Evolutionary conservation across 2,113 vertebrate genomes (phyloP), one percentile per base, ranked within the genome.

Genomic region (Notechis scutatus): DNA sequence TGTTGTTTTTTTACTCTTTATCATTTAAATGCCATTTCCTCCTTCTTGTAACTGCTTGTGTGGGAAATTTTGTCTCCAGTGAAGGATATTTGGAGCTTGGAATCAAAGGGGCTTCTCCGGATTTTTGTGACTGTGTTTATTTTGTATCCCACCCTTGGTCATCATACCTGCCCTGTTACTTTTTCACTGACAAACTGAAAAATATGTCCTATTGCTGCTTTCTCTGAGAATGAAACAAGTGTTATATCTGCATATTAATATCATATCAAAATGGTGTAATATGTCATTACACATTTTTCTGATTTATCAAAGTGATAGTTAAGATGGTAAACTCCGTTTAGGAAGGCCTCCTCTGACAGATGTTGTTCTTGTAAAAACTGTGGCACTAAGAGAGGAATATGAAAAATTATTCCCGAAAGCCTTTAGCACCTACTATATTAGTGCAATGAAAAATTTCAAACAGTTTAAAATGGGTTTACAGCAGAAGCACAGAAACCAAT

Each of bases 161-260:
- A 50, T 50, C 47, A 50, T 7, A 50, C 8, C 57, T 74, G 52
- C 45, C 56, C 34, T 29, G 52, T 85, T 69, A 24, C 23, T 23
- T 88, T 20, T 23, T 85, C 12, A 1, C 21, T 50, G n/a, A 23
- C 34, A 52, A 0, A 90, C 34, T 91, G 8, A 29, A 69, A 92
- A 85, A 55, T 29, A 93, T 93, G 55, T 3, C 74, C 93, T 69
- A 42, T 29, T 94, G 29, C 50, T 89, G 39, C 92, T 95, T 93
- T 45, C 3, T 5, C 92, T 91, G 91, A 87, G 42, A 85, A 23
- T 92, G 93, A 89, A 89, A 95, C 64, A 61, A 3, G 11, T 34
- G 21, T 95, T 95, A 85, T 10, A 56, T 94, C 85, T 95, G 24
- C 26, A 2, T 50, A 50, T 89, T 89, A 18, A 21, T 12, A 12